These are phyloP conservation scores for Polydrusus cervinus DNA, from an alignment of 2,888 invertebrate genomes.

Conservation along the genomic window DNA sequence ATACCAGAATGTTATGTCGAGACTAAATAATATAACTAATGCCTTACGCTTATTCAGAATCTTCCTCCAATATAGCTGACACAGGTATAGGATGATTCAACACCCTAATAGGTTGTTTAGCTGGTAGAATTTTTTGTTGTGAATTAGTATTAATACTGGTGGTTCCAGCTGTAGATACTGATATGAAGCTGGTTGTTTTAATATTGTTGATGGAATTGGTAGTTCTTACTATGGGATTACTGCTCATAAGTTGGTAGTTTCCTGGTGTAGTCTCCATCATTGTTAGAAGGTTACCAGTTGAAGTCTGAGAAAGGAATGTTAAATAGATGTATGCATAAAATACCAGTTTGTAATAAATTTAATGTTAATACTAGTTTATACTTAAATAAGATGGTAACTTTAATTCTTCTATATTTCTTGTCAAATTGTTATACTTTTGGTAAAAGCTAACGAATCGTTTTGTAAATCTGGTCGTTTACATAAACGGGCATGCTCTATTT, in stretches of 20 bases:
- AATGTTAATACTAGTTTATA: too few relatives aligned
- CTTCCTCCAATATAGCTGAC: slow-evolving; percentile 50
- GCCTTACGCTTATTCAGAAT: slow-evolving; percentile 47
- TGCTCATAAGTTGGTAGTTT: slow-evolving; percentile 64
- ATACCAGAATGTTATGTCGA: neutral
- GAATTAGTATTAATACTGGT: slow-evolving; percentile 38
- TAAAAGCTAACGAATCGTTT: too few relatives aligned
- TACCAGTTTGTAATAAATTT: too few relatives aligned
- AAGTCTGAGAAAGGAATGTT: slow-evolving; percentile 55
- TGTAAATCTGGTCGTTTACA: too few relatives aligned
- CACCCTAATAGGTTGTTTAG: slow-evolving; percentile 36
- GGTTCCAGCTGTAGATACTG: slow-evolving; percentile 57
- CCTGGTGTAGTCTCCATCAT: slow-evolving; percentile 66
- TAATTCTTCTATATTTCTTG: neutral
- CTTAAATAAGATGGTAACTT: neutral
- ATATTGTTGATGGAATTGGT: slow-evolving; percentile 40
- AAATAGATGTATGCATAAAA: slow-evolving; percentile 22
- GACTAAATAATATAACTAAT: neutral
- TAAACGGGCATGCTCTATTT: too few relatives aligned
- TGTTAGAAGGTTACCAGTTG: slow-evolving; percentile 62
- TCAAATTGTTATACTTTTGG: too few relatives aligned
- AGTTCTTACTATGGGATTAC: slow-evolving; percentile 53
- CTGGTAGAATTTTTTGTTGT: slow-evolving; percentile 30
- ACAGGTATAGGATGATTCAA: slow-evolving; percentile 33
- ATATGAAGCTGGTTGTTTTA: slow-evolving; percentile 58